Evolutionary conservation across 2,888 invertebrate species (phyloP).

Genomic region (Deilephila porcellus): DNA sequence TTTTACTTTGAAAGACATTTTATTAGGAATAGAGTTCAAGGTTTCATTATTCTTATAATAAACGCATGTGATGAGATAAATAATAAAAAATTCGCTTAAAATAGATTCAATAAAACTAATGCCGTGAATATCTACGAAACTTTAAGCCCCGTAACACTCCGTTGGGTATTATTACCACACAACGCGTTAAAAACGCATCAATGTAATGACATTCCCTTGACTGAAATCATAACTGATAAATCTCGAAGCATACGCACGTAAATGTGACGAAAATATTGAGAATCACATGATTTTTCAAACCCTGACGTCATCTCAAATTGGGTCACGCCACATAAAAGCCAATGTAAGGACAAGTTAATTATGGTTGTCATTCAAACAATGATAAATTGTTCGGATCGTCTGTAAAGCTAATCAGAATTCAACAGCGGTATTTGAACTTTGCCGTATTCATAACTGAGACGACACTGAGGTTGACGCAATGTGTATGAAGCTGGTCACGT

Average conservation of each 20-base stretch:
- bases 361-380: constrained; percentile 70
- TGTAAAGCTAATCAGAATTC: constrained; percentile 74
- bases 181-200: not conserved
- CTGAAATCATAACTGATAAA: not conserved
- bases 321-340: constrained; percentile 58
- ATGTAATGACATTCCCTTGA: constrained; percentile 6
- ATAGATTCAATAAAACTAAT: no score
- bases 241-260: constrained; percentile 2
- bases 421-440: constrained; percentile 73
- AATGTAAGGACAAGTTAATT: constrained; percentile 73
- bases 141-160: not conserved
- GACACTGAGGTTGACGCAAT: constrained; percentile 58
- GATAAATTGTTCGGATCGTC: constrained; percentile 66
- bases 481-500: constrained; percentile 65
- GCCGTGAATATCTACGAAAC: not conserved
- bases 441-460: constrained; percentile 59
- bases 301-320: constrained; percentile 58
- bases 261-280: constrained; percentile 29
- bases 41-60: no score
- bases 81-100: no score
- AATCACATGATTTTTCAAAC: constrained; percentile 45
- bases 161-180: no score
- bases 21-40: no score
- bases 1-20: no score
- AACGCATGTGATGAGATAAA: no score